These are phyloP conservation scores for Istiophorus platypterus DNA, from an alignment of 2,113 vertebrate species.

Conservation along the genomic window DNA sequence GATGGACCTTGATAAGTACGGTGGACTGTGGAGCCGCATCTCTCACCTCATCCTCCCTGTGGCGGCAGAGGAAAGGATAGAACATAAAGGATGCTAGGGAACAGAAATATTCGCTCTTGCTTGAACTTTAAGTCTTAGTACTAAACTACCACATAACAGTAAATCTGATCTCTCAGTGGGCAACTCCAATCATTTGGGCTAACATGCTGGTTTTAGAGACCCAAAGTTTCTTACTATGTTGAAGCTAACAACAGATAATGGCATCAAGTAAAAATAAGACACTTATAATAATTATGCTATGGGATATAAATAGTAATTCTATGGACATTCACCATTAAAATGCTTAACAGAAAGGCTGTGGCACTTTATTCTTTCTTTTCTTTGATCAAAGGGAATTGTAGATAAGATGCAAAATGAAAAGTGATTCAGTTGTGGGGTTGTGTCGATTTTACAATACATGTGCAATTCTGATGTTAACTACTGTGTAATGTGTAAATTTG, in stretches of 20 bases:
- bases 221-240: not conserved
- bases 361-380: constrained; percentile 41
- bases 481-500: constrained; percentile 9
- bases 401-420: not conserved
- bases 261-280: constrained; percentile 11
- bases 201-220: not conserved
- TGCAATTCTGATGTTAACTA: constrained; percentile 6
- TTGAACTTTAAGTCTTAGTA: constrained; percentile 1
- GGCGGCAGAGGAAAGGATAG: constrained; percentile 64
- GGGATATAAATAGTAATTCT: not conserved
- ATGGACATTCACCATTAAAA: not conserved
- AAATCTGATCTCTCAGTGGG: not conserved
- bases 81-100: constrained; percentile 65
- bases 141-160: not conserved
- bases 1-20: constrained; percentile 85
- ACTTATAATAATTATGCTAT: not conserved
- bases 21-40: constrained; percentile 87
- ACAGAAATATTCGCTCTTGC: not conserved
- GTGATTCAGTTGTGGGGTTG: not conserved
- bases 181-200: not conserved
- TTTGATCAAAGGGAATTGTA: constrained; percentile 3
- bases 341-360: not conserved
- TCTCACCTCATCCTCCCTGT: constrained; percentile 86
- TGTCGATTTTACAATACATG: constrained; percentile 9
- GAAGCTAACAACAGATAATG: constrained; percentile 8